Base-by-base conservation (phyloP, 1,140 invertebrate genomes). In the Temnothorax curvispinosus region DNA sequence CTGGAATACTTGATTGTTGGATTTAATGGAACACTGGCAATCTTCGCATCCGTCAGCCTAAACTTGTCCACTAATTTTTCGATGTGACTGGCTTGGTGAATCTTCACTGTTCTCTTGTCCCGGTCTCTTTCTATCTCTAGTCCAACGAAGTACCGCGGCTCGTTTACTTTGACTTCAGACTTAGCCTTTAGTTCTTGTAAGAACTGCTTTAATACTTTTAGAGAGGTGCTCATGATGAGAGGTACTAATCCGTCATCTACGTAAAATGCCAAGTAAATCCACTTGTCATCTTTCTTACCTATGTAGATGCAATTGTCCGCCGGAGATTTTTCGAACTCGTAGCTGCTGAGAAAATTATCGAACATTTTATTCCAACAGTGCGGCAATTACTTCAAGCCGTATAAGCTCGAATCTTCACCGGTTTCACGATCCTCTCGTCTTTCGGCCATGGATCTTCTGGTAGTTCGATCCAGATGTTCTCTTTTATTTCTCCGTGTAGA, bases 311-410 rank as follows among this genome's bases (percentile, higher is more conserved):
- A 94, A 32, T 89, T 6, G 81, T 94, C 91, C 38, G 86, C 77
- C 27, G 27, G 27, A 27, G 27, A 27, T 27, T 27, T 27, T 27
- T 27, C 27, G 27, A 27, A 27, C 27, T 27, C 27, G 27, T 27
- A 27, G 27, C 27, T 27, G 27, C 27, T 27, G 27, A 27, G 27
- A 27, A 27, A 27, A 27, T 27, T 0, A 27, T 27, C 27, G 27
- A 27, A 27, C 27, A 1, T 27, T 27, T 1, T 0, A 27, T 60
- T 21, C 93, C 47, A 38, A 38, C 84, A 38, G 54, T 85, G 86
- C 4, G 91, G 86, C 9, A 92, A 89, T 82, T 94, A 92, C 65
- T 95, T 94, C 8, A 94, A 77, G 4, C 93, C 93, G 90, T 95
- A 94, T 18, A 94, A 81, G 21, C 92, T 54, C 56, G 21, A 21